Conservation (phyloP, 2,888 invertebrate species). For the Athrips mouffetella region DNA sequence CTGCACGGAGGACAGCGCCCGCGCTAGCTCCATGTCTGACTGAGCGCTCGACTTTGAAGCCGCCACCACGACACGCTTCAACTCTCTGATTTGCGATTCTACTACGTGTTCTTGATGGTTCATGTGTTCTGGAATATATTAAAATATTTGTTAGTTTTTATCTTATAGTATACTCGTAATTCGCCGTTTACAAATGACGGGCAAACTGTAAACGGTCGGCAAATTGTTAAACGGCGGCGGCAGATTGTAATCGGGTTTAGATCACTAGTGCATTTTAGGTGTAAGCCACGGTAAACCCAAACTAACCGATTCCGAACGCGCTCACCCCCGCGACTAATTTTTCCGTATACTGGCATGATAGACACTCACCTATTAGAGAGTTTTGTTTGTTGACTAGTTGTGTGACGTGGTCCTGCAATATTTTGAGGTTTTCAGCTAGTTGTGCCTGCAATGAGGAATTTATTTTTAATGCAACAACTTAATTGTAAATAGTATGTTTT, state of each 20-base stretch:
- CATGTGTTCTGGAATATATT: conserved; percentile 56
- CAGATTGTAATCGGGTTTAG: no score
- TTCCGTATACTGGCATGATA: neutral
- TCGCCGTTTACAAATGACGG: no score
- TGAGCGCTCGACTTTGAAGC: conserved; percentile 60
- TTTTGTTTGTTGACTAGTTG: conserved; percentile 63
- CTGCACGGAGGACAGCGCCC: conserved; percentile 58
- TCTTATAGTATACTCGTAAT: neutral
- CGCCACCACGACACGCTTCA: conserved; percentile 50
- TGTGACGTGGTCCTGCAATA: conserved; percentile 65
- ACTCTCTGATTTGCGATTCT: conserved; percentile 53
- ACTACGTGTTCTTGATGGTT: conserved; percentile 57
- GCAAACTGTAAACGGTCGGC: no score
- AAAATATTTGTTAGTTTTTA: neutral
- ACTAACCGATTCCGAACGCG: no score
- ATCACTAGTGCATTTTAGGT: no score
- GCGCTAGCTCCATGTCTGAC: conserved; percentile 62
- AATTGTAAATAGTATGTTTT: no score
- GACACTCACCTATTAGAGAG: conserved; percentile 58
- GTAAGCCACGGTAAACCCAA: no score
- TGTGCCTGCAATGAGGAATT: conserved; percentile 52
- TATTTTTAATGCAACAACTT: no score
- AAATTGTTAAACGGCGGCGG: no score
- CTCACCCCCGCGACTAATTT: no score
- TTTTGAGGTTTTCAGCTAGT: conserved; percentile 57